phyloP scores from a whole-genome alignment of 2,797 vertebrate species.

The Danio choprae region DNA sequence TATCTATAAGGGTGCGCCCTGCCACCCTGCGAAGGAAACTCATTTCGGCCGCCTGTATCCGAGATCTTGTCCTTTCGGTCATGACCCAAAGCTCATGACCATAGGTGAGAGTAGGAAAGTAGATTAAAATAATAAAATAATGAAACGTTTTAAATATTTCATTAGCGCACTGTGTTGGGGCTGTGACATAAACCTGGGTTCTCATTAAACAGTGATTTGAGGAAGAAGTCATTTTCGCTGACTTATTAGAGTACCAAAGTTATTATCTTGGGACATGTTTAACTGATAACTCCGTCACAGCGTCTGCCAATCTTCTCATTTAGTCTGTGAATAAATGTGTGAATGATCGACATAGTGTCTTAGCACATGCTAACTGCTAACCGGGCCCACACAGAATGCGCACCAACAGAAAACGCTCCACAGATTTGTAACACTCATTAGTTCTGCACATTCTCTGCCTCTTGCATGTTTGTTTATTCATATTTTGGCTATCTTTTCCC shows the following conservation, averaged over 20 bases:
- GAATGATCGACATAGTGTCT: not conserved
- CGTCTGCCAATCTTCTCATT: not conserved
- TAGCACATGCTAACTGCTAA: not conserved
- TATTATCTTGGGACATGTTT: not conserved
- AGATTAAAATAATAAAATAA: no score
- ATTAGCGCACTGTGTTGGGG: not conserved
- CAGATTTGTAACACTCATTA: not conserved
- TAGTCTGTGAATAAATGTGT: not conserved
- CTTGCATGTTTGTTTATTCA: slow-evolving; percentile 2
- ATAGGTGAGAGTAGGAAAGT: no score
- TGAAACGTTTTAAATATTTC: not conserved
- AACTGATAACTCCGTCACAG: not conserved
- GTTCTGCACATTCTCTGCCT: not conserved
- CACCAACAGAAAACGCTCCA: not conserved
- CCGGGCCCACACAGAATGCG: not conserved
- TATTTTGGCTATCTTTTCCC: not conserved
- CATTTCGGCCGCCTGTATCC: no score
- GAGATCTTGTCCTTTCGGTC: no score
- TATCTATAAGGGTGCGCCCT: no score
- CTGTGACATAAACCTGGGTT: not conserved
- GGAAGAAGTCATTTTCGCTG: not conserved
- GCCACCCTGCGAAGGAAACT: no score
- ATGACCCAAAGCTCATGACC: no score
- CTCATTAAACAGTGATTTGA: not conserved
- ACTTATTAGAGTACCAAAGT: not conserved